These are phyloP conservation scores for Sturmia bella DNA, from an alignment of 2,888 invertebrate genomes.

Conservation along the genomic window DNA sequence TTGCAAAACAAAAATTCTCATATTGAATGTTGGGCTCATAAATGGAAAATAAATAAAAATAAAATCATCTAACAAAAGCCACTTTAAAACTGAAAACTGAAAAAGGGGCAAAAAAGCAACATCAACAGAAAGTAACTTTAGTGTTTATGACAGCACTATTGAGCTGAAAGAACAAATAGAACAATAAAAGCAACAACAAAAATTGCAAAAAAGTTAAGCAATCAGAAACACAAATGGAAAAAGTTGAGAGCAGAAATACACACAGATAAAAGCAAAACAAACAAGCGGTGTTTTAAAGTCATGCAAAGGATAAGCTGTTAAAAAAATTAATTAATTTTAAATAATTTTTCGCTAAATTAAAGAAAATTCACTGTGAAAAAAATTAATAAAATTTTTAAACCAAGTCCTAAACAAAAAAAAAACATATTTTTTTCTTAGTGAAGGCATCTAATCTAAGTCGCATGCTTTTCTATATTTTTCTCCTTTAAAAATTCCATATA, in stretches of 20 bases:
- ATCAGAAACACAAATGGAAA: slow-evolving; percentile 20
- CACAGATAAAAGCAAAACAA: slow-evolving; percentile 3
- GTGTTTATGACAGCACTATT: slow-evolving; percentile 54
- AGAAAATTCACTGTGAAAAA: too few relatives aligned
- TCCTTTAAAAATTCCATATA: neutral
- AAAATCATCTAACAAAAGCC: slow-evolving; percentile 26
- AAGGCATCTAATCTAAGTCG: too few relatives aligned
- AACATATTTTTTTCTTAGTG: too few relatives aligned
- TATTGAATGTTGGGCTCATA: slow-evolving; percentile 21
- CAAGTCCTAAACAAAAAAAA: too few relatives aligned
- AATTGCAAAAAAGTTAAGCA: slow-evolving; percentile 30
- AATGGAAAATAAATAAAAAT: neutral
- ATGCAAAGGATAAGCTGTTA: neutral
- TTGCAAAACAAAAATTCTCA: slow-evolving; percentile 15
- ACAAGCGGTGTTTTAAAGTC: slow-evolving; percentile 10
- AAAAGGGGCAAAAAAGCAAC: neutral
- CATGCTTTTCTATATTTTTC: neutral
- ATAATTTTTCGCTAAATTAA: neutral
- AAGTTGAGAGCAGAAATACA: neutral
- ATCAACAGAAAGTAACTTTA: slow-evolving; percentile 33
- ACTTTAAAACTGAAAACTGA: slow-evolving; percentile 23
- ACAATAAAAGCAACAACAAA: neutral
- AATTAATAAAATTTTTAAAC: too few relatives aligned
- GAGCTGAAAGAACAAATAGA: neutral
- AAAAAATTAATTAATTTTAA: neutral